Conservation (phyloP, 2,113 vertebrate species). For the Pleuronectes platessa region DNA sequence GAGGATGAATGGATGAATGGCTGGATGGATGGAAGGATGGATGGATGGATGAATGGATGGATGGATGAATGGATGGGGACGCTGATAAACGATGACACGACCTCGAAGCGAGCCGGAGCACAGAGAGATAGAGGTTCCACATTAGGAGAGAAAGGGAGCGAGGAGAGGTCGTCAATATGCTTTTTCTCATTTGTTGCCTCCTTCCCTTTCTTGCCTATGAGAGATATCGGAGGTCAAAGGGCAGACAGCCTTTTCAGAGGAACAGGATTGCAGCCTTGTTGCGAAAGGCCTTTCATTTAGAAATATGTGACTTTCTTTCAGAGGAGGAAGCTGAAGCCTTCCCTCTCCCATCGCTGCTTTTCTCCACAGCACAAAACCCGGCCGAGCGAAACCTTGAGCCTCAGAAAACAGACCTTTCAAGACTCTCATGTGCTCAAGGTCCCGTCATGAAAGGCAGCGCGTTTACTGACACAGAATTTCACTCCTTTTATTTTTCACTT, state of each 20-base stretch:
- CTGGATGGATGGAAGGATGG: not conserved
- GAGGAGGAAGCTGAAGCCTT: constrained; percentile 66
- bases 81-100: constrained; percentile 37
- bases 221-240: constrained; percentile 74
- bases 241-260: constrained; percentile 69
- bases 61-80: constrained; percentile 9
- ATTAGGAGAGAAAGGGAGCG: constrained; percentile 27
- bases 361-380: constrained; percentile 65
- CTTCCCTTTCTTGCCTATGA: constrained; percentile 44
- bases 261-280: constrained; percentile 79
- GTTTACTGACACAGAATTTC: constrained; percentile 33
- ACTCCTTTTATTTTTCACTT: not conserved
- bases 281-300: constrained; percentile 76
- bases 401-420: constrained; percentile 67
- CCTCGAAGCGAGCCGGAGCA: constrained; percentile 16
- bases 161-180: constrained; percentile 48
- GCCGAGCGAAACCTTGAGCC: constrained; percentile 69
- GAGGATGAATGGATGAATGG: constrained; percentile 37
- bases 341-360: constrained; percentile 61
- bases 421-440: constrained; percentile 66
- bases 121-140: constrained; percentile 20
- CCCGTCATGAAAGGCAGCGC: constrained; percentile 48
- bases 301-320: constrained; percentile 76
- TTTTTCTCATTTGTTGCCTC: constrained; percentile 45
- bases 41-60: no score